phyloP scores from a whole-genome alignment of 1,140 invertebrate species.

The Ptiloglossa arizonensis region DNA sequence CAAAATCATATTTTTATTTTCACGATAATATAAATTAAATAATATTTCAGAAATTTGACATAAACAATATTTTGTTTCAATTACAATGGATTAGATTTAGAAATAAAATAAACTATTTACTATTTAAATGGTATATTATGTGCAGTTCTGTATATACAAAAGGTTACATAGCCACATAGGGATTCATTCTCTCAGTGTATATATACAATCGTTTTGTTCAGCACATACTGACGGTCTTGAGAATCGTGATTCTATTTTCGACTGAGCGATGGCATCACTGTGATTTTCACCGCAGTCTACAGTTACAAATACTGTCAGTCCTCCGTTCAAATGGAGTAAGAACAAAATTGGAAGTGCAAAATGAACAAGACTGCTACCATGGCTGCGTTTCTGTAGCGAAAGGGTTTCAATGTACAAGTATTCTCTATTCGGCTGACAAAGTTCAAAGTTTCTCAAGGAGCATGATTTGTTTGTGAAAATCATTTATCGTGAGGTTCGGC shows the following conservation, averaged over 20 bases:
- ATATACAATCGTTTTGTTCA: too few relatives aligned
- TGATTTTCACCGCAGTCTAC: background rate
- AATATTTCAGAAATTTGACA: background rate
- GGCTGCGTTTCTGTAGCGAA: background rate
- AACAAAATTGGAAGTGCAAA: constrained; percentile 36
- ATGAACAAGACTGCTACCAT: background rate
- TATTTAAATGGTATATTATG: background rate
- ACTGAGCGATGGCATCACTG: constrained; percentile 13
- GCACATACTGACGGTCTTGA: too few relatives aligned
- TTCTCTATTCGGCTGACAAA: background rate
- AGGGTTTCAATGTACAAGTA: background rate
- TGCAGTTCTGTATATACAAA: background rate
- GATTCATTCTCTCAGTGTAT: too few relatives aligned
- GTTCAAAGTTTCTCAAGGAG: background rate
- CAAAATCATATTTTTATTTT: background rate
- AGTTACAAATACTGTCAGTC: background rate
- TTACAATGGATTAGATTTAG: background rate
- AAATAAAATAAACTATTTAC: background rate
- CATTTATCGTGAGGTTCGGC: background rate
- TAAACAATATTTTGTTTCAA: background rate
- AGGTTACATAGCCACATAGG: background rate
- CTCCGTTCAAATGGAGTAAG: background rate
- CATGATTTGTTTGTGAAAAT: background rate
- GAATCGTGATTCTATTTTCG: constrained; percentile 11
- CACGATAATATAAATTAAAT: background rate